Evolutionary conservation across 2,113 vertebrate genomes (phyloP).

Genomic region (Neolamprologus ventralis): DNA sequence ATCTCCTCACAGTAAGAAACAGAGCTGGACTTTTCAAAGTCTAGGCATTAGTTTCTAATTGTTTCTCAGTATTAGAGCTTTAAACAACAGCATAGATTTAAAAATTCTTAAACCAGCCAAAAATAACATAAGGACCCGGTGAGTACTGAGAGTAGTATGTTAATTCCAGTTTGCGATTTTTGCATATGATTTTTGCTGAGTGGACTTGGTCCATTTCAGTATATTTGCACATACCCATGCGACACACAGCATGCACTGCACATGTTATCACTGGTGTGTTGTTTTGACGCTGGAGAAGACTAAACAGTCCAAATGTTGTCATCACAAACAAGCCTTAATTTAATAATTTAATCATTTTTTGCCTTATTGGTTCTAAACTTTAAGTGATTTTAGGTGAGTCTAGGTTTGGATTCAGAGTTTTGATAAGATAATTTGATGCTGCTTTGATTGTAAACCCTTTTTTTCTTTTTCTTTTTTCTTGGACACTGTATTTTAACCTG

Average conservation of each 20-base stretch:
- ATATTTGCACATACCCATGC: constrained; percentile 40
- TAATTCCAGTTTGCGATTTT: not conserved
- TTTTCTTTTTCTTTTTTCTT: not conserved
- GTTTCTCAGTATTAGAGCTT: not conserved
- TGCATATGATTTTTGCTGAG: not conserved
- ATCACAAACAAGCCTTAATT: constrained; percentile 43
- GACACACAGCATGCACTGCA: not conserved
- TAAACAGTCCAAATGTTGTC: constrained; percentile 6
- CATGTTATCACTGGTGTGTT: not conserved
- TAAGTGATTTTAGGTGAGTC: not conserved
- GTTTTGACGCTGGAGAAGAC: not conserved
- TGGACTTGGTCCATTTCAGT: not conserved
- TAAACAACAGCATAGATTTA: not conserved
- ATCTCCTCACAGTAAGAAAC: not conserved
- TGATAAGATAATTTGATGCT: not conserved
- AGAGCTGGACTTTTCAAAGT: not conserved
- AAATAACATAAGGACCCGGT: not conserved
- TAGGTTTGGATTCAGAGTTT: not conserved
- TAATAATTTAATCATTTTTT: not conserved
- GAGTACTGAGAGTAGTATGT: not conserved
- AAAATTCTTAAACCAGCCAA: not conserved
- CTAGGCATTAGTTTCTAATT: not conserved
- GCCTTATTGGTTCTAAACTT: constrained; percentile 27
- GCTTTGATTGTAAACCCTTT: constrained; percentile 4
- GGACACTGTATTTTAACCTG: not conserved